Conservation (phyloP, 2,113 vertebrate genomes). For the Turdus rufiventris region DNA sequence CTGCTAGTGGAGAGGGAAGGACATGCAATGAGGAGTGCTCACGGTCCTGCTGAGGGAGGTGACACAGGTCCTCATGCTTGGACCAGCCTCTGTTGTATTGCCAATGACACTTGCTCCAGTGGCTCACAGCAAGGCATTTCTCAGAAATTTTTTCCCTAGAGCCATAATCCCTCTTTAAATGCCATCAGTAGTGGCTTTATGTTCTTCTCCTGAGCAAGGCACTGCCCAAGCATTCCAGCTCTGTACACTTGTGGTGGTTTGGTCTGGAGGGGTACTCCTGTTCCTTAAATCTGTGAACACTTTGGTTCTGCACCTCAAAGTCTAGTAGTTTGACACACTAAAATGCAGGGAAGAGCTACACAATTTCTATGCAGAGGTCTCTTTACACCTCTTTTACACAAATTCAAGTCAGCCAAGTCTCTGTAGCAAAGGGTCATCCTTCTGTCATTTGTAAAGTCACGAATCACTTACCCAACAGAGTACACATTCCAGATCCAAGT, state of each 20-base stretch:
- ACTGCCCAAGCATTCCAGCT: background rate
- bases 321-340: background rate
- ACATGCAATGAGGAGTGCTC: background rate
- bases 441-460: background rate
- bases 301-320: background rate
- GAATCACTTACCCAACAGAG: slow-evolving; percentile 72
- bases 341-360: background rate
- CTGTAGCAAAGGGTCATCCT: background rate
- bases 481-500: slow-evolving; percentile 83
- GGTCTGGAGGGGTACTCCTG: background rate
- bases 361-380: background rate
- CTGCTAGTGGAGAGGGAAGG: background rate
- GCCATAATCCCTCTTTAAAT: background rate
- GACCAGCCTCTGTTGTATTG: background rate
- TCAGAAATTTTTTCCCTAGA: background rate
- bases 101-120: background rate
- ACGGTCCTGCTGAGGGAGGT: background rate
- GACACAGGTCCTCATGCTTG: background rate
- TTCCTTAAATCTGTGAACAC: background rate
- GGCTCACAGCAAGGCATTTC: background rate
- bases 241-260: background rate
- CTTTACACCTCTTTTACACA: background rate
- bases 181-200: background rate
- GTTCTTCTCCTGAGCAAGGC: background rate
- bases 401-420: background rate